Percentiles rank a stretch among this genome's conserved stretches.
Evolutionary conservation across 2,113 vertebrate species (phyloP).

Genomic region (Athene cunicularia): DNA sequence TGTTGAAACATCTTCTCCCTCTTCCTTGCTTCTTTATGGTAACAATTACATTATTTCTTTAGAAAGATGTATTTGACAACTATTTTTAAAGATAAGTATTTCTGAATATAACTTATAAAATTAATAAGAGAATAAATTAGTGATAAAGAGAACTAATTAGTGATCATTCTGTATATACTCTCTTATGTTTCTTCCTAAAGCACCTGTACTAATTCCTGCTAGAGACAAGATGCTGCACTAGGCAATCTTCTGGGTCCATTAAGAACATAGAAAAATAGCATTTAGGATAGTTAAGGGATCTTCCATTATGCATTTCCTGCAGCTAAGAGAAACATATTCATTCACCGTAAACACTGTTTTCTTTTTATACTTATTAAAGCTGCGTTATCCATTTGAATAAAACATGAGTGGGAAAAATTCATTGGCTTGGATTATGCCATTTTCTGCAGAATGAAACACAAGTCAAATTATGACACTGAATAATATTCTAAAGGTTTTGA

Average conservation of each 20-base stretch:
- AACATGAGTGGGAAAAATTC: background rate
- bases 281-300: background rate
- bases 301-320: background rate
- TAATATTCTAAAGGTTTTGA: background rate
- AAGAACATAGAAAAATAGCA: background rate
- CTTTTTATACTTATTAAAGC: background rate
- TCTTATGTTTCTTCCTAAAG: background rate
- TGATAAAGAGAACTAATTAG: too few species aligned
- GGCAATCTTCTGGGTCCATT: background rate
- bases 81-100: background rate
- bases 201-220: background rate
- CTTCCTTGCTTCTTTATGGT: fast-evolving
- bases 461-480: background rate
- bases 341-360: background rate
- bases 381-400: background rate
- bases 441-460: background rate
- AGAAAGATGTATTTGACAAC: background rate
- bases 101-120: background rate
- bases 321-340: background rate
- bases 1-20: background rate
- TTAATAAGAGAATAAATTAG: background rate
- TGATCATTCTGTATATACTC: background rate
- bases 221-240: background rate
- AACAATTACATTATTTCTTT: background rate
- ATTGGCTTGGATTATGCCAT: background rate